Evolutionary conservation across 2,797 vertebrate genomes (phyloP).

Genomic region (Pterois miles): DNA sequence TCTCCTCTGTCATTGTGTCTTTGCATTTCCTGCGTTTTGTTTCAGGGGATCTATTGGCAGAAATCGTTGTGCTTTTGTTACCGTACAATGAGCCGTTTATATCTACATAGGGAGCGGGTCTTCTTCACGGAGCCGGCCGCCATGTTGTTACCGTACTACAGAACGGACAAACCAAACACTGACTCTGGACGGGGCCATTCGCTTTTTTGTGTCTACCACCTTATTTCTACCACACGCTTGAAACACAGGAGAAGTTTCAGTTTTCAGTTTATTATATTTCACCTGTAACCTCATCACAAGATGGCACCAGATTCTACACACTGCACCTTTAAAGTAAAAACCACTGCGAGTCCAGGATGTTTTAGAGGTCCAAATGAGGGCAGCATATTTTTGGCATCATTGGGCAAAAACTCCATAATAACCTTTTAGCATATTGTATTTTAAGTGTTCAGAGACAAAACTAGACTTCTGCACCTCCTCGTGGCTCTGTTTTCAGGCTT

Average conservation of each 20-base stretch:
- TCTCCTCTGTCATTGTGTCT: too few relatives aligned
- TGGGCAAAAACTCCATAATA: too few relatives aligned
- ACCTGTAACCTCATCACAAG: neutral
- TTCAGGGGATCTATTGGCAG: too few relatives aligned
- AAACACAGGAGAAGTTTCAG: neutral
- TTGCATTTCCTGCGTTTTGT: too few relatives aligned
- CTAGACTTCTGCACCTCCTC: too few relatives aligned
- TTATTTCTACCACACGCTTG: neutral
- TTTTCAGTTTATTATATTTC: neutral
- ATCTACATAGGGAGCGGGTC: neutral
- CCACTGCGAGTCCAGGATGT: slow-evolving; percentile 4
- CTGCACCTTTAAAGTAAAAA: slow-evolving; percentile 5
- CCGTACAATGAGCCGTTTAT: too few relatives aligned
- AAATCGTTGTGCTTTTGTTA: too few relatives aligned
- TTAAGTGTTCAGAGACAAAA: too few relatives aligned
- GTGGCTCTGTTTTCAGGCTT: too few relatives aligned
- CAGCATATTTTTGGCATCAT: too few relatives aligned
- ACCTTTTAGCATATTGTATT: too few relatives aligned
- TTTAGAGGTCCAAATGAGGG: slow-evolving; percentile 18
- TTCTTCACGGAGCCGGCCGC: too few relatives aligned
- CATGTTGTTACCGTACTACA: neutral
- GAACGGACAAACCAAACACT: accelerated
- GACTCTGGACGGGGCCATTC: neutral
- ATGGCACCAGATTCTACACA: neutral
- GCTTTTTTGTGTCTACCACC: accelerated